phyloP scores from a whole-genome alignment of 2,888 invertebrate species.

The Diplolepis rosae region DNA sequence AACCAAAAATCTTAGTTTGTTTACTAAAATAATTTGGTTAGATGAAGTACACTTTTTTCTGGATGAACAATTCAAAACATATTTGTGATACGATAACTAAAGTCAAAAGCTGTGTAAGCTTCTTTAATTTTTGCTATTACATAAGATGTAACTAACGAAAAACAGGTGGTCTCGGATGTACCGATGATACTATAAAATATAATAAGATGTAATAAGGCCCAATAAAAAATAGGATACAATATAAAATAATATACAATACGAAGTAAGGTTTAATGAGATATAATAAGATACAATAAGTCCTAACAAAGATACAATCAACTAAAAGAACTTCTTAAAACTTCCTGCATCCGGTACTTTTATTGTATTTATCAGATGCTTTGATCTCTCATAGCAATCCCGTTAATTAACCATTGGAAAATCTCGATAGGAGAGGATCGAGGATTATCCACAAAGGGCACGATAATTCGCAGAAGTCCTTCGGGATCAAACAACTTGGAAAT shows the following conservation, averaged over 20 bases:
- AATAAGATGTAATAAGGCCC: background rate
- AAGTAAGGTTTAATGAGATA: background rate
- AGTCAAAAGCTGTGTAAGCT: too few relatives aligned
- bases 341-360: conserved; percentile 12
- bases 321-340: background rate
- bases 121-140: too few relatives aligned
- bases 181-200: background rate
- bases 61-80: too few relatives aligned
- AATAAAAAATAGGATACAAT: background rate
- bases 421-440: conserved; percentile 19
- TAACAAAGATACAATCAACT: conserved; percentile 26
- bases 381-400: conserved; percentile 19
- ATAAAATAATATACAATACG: background rate
- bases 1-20: too few relatives aligned
- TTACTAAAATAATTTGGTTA: too few relatives aligned
- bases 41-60: too few relatives aligned
- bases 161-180: too few relatives aligned
- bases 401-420: conserved; percentile 28
- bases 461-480: conserved; percentile 25
- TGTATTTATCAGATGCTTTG: conserved; percentile 22
- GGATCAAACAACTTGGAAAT: conserved; percentile 22
- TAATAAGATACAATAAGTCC: conserved; percentile 2
- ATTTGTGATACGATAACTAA: too few relatives aligned
- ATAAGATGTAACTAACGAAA: too few relatives aligned
- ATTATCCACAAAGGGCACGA: conserved; percentile 27